Conservation (phyloP, 2,888 invertebrate species). For the Matsumyia berberina region DNA sequence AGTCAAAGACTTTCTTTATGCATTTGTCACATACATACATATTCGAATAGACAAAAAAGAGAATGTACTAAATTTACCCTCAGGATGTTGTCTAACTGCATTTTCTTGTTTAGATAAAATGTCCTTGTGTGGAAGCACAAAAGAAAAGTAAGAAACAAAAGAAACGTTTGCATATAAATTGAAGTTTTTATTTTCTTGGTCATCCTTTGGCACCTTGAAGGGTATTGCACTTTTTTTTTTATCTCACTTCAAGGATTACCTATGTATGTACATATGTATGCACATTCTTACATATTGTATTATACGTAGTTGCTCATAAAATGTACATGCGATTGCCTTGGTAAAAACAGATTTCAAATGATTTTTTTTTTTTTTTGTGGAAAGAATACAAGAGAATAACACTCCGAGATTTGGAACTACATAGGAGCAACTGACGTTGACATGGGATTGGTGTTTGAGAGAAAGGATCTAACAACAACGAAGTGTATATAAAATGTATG, state of each 20-base stretch:
- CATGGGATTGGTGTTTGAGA: background rate
- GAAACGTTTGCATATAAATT: conserved; percentile 31
- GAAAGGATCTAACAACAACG: no score
- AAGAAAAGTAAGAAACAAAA: conserved; percentile 3
- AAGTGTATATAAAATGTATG: no score
- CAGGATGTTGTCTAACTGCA: conserved; percentile 24
- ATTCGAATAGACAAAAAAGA: background rate
- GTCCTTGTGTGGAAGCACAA: conserved; percentile 17
- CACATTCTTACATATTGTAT: no score
- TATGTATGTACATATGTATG: background rate
- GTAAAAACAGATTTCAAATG: conserved; percentile 5
- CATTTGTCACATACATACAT: background rate
- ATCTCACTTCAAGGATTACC: background rate
- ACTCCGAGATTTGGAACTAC: background rate
- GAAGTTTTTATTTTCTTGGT: conserved; percentile 18
- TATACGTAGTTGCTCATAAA: no score
- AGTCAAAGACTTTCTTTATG: conserved; percentile 1
- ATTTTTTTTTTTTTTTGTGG: conserved; percentile 2
- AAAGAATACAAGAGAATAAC: background rate
- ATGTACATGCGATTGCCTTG: conserved; percentile 5
- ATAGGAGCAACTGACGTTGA: background rate
- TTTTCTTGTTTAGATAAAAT: conserved; percentile 15
- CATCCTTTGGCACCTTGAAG: background rate
- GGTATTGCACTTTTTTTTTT: background rate
- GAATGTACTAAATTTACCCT: conserved; percentile 2